Conservation (phyloP, 2,113 vertebrate species). For the Corydoras maculifer region DNA sequence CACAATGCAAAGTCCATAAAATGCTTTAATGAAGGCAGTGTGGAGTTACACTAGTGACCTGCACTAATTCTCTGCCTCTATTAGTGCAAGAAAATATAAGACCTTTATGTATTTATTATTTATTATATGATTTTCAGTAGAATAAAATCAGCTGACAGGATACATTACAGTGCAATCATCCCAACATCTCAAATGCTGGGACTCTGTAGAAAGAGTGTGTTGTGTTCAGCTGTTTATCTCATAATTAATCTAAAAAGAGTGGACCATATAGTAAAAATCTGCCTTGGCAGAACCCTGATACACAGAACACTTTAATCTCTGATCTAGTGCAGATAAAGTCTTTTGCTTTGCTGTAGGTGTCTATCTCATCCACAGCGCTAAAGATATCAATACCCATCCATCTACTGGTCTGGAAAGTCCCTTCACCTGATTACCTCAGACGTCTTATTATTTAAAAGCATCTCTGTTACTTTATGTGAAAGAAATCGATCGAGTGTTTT, state of each 20-base stretch:
- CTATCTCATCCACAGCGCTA: background rate
- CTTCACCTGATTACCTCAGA: background rate
- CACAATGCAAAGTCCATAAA: too few species aligned
- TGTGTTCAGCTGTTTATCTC: background rate
- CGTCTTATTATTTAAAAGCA: conserved; percentile 6
- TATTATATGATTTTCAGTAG: conserved; percentile 33
- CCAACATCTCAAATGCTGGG: conserved; percentile 6
- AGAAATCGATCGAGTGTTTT: conserved; percentile 26
- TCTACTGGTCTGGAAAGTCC: background rate
- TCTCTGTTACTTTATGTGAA: conserved; percentile 20
- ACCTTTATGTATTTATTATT: too few species aligned
- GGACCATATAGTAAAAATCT: background rate
- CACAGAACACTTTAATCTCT: background rate
- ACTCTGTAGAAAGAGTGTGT: background rate
- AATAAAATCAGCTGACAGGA: conserved; percentile 58
- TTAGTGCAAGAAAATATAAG: too few species aligned
- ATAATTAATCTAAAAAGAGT: background rate
- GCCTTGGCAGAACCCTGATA: background rate
- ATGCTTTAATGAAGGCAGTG: too few species aligned
- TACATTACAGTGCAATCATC: conserved; percentile 43
- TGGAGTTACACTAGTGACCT: too few species aligned
- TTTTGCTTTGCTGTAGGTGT: background rate
- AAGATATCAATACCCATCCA: background rate
- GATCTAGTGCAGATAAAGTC: background rate
- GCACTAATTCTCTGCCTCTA: too few species aligned